phyloP scores from a whole-genome alignment of 2,888 invertebrate genomes.

The Sesia apiformis region DNA sequence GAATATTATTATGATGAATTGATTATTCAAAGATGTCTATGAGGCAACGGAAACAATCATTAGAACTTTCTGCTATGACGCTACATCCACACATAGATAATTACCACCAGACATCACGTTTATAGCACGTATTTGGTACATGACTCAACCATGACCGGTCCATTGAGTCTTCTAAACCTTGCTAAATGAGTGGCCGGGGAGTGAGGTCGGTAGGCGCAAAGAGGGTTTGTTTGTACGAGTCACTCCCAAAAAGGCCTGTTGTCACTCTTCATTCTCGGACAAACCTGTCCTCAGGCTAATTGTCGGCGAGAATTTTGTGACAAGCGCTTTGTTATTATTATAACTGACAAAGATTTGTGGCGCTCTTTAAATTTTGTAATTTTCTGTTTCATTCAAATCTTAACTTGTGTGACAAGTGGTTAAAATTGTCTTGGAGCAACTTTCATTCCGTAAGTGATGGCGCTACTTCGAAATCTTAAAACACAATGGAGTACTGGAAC shows the following conservation, averaged over 20 bases:
- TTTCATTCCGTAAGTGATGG: too few relatives aligned
- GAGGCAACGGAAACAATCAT: too few relatives aligned
- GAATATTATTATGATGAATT: too few relatives aligned
- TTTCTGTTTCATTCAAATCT: too few relatives aligned
- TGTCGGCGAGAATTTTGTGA: slow-evolving; percentile 17
- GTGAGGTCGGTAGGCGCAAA: slow-evolving; percentile 11
- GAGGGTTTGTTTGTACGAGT: slow-evolving; percentile 40
- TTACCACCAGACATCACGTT: background rate
- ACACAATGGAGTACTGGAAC: too few relatives aligned
- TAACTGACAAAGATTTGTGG: background rate
- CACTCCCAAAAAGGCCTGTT: slow-evolving; percentile 18
- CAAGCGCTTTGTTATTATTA: slow-evolving; percentile 8
- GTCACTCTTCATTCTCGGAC: slow-evolving; percentile 36
- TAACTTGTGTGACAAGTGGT: too few relatives aligned
- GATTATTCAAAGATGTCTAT: too few relatives aligned
- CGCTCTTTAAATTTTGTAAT: background rate
- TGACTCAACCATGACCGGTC: slow-evolving; percentile 10
- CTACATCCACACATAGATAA: too few relatives aligned
- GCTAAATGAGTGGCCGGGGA: slow-evolving; percentile 8
- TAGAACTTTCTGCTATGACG: too few relatives aligned
- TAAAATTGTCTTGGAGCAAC: too few relatives aligned
- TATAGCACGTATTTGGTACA: slow-evolving; percentile 1
- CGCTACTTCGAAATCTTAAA: too few relatives aligned
- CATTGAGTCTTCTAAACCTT: slow-evolving; percentile 2
- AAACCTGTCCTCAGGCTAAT: slow-evolving; percentile 29